Conservation (phyloP, 2,113 vertebrate species). For the Strigops habroptila region DNA sequence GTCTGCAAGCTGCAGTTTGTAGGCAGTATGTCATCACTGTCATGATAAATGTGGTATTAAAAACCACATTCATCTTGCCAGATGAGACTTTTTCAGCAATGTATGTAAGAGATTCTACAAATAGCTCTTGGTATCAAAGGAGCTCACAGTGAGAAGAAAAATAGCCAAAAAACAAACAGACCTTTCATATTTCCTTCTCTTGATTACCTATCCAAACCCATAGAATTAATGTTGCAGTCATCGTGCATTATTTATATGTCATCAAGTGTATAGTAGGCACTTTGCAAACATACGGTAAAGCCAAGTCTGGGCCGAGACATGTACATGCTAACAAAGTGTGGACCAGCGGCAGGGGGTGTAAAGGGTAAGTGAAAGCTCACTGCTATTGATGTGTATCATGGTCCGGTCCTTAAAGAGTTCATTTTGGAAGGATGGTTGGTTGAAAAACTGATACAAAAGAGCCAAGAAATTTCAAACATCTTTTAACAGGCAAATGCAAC, state of each 20-base stretch:
- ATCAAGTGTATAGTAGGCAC: not conserved
- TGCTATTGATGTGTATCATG: not conserved
- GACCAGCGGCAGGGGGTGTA: not conserved
- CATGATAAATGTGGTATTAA: not conserved
- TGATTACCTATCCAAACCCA: not conserved
- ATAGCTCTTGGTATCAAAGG: not conserved
- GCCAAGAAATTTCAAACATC: not conserved
- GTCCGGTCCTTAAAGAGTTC: not conserved
- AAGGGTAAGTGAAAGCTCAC: not conserved
- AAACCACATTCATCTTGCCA: not conserved
- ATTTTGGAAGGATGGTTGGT: not conserved
- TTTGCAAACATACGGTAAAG: not conserved
- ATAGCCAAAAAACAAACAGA: not conserved
- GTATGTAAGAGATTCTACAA: not conserved
- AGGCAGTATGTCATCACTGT: not conserved
- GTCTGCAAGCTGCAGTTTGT: not conserved
- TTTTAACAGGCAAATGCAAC: not conserved
- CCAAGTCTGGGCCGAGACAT: not conserved
- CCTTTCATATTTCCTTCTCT: not conserved
- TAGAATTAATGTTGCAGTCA: not conserved
- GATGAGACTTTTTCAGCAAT: not conserved
- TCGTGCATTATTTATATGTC: not conserved
- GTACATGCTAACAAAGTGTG: not conserved
- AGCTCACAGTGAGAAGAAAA: not conserved
- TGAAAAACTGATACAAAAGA: not conserved